Base-by-base conservation (phyloP, 1,140 invertebrate species). In the Arctopsyche grandis region DNA sequence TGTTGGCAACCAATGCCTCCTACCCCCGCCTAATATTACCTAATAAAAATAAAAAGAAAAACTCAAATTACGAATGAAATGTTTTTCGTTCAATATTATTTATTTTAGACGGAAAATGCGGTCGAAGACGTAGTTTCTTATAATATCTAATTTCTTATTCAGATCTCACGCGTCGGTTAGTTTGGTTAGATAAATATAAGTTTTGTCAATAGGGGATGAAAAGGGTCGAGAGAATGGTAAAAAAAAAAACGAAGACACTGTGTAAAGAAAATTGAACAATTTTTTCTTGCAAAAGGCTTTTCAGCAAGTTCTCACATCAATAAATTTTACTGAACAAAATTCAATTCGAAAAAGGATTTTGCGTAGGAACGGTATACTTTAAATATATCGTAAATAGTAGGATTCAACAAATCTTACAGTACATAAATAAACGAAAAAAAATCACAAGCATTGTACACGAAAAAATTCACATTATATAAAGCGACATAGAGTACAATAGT, bases 21-120 rank as follows among this genome's bases (percentile, higher is more conserved):
- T 87, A 0, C 93, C 93, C 1, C 93, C 93, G 14, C 92, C 92
- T 83, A 93, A 88, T 69, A 92, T 86, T 14, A 93, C 91, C 91
- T 89, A 79, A 21, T 79, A 82, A 82, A 66, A 84, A 93, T 58
- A 74, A 93, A 44, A 46, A 73, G 19, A 73, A 58, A 75, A 75
- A 48, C 74, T 21, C 5, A 4, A 66, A 66, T 24, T 26, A 14
- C 9, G 26, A 26, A 26, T 12, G 14, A 60, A 26, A 66, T 9
- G 10, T 66, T 5, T 21, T 12, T 14, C 16, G 16, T 52, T 14
- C 12, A 52, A 52, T 52, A 52, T 52, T 5, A 52, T 52, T 52
- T 52, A 52, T 52, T 4, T 52, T 52, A 3, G 10, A 52, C 4
- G 10, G 16, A 52, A 52, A 52, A 3, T 22, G 9, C 21, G 21